Percentiles rank a stretch among this genome's conserved stretches.
phyloP scores from a whole-genome alignment of 2,888 invertebrate species.

The Acanthosepion lycidas region DNA sequence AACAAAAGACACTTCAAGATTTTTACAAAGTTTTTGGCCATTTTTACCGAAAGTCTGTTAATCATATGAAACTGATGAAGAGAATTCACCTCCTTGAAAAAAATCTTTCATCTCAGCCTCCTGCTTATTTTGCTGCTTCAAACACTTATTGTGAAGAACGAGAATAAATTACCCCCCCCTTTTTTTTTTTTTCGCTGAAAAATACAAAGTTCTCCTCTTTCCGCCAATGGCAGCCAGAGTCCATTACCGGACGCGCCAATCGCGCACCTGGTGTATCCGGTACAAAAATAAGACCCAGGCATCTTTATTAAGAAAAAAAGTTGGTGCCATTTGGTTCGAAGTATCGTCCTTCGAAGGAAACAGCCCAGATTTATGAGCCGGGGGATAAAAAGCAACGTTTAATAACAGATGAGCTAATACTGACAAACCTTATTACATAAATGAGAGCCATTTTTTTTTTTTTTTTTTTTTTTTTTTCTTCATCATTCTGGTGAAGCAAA shows the following conservation, averaged over 20 bases:
- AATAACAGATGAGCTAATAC: background rate
- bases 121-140: background rate
- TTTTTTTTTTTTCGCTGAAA: background rate
- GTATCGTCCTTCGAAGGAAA: constrained; percentile 33
- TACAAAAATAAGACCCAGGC: background rate
- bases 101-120: background rate
- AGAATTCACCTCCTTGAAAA: background rate
- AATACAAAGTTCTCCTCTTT: background rate
- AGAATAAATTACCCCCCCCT: background rate
- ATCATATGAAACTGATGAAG: background rate
- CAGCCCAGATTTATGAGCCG: background rate
- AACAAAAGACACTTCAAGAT: background rate
- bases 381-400: background rate
- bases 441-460: background rate
- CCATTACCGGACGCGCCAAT: constrained; percentile 9
- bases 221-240: background rate
- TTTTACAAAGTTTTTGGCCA: background rate
- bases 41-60: background rate
- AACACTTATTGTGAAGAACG: background rate
- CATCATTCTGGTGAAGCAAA: background rate
- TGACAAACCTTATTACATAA: background rate
- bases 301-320: background rate
- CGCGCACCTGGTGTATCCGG: constrained; percentile 5
- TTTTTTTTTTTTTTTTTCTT: background rate
- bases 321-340: background rate